Conservation (phyloP, 2,888 invertebrate genomes). For the Dasypolia templi region DNA sequence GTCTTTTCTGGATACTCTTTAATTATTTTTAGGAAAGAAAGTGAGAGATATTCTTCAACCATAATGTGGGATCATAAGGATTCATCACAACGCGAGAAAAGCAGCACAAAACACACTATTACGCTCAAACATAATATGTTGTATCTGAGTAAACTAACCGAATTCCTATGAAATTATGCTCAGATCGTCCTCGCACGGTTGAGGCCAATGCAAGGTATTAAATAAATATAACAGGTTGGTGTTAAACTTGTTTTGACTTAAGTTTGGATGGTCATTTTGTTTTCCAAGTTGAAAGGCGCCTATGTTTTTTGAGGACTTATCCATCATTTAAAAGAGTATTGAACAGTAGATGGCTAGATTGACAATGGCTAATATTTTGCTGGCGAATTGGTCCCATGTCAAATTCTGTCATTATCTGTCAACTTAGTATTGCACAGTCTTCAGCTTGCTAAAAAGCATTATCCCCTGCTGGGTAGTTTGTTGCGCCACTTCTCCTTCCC, state of each 20-base stretch:
- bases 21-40: no score
- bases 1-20: no score
- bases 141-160: constrained; percentile 15
- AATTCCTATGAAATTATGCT: constrained; percentile 40
- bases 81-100: no score
- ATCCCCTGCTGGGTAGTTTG: no score
- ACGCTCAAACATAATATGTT: not conserved
- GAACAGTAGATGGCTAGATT: not conserved
- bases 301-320: not conserved
- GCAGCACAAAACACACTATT: not conserved
- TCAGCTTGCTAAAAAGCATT: no score
- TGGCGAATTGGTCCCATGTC: not conserved
- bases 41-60: no score
- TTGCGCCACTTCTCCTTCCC: no score
- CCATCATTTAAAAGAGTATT: no score
- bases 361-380: no score
- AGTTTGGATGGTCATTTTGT: no score
- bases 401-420: not conserved
- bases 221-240: constrained; percentile 18
- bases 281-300: not conserved
- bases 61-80: no score
- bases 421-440: no score
- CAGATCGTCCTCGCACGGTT: constrained; percentile 22
- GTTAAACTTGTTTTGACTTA: not conserved
- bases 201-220: constrained; percentile 40